A percentile compares a stretch with the other conserved stretches of the same genome.
phyloP scores from a whole-genome alignment of 2,888 invertebrate species.

The Sthenelais limicola region DNA sequence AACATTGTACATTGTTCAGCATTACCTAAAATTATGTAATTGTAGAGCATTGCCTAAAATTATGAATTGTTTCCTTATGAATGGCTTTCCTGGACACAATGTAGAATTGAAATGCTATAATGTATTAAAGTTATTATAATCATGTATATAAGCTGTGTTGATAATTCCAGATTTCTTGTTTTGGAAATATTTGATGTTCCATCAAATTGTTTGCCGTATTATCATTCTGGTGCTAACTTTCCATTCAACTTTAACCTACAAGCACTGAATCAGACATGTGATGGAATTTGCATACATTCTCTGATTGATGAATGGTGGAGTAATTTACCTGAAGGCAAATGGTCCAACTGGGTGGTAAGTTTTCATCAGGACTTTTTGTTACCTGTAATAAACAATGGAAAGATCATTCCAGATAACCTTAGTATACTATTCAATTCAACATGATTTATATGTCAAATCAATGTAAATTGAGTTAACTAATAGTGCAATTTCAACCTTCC shows the following conservation, averaged over 20 bases:
- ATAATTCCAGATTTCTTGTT: constrained; percentile 10
- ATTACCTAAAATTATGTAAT: too few relatives aligned
- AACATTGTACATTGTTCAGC: too few relatives aligned
- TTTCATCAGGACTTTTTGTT: too few relatives aligned
- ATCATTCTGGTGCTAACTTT: constrained; percentile 54
- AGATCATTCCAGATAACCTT: too few relatives aligned
- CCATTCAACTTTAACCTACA: constrained; percentile 52
- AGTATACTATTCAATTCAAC: too few relatives aligned
- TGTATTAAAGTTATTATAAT: not conserved
- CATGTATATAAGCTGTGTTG: not conserved
- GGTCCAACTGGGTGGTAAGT: constrained; percentile 74
- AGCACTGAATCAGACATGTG: constrained; percentile 48
- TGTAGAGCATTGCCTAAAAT: too few relatives aligned
- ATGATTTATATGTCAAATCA: too few relatives aligned
- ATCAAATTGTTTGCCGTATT: constrained; percentile 51
- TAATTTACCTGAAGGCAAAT: constrained; percentile 49
- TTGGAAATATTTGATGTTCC: not conserved
- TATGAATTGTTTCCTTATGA: not conserved
- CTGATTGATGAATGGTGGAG: constrained; percentile 49
- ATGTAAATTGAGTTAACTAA: too few relatives aligned
- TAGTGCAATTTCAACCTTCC: too few relatives aligned
- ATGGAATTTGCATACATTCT: constrained; percentile 53
- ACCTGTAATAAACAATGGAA: too few relatives aligned
- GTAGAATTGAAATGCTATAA: not conserved
- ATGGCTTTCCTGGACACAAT: not conserved